Base-by-base conservation (phyloP, 2,113 vertebrate species). In the Hypomesus transpacificus region DNA sequence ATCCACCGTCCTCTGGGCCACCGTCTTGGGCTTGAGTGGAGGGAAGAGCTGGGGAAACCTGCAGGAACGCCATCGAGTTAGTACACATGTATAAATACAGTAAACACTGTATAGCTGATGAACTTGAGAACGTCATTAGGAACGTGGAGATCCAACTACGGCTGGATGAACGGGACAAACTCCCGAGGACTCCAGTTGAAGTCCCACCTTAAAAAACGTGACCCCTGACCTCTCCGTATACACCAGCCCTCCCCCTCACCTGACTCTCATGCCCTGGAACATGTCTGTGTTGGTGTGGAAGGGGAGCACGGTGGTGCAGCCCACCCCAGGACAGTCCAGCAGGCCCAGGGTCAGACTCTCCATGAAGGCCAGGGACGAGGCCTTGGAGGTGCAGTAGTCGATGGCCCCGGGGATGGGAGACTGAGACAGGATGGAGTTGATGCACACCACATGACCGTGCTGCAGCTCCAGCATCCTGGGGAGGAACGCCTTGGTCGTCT, bases 251-350 rank as follows among this genome's bases (percentile, higher is more conserved):
- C 39, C 39, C 2, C 39, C 39, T 46, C 78, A 99, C 97, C 97
- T 96, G 89, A 98, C 94, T 91, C 96, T 93, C 97, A 99, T 97
- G 87, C 97, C 97, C 87, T 98, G 97, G 86, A 99, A 99, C 97
- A 99, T 99, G 90, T 99, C 96, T 0, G 97, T 99, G 84, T 94
- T 98, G 54, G 96, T 98, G 88, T 98, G 97, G 87, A 98, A 99
- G 75, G 97, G 97, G 65, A 99, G 90, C 61, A 99, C 94, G 0
- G 97, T 99, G 70, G 97, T 99, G 78, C 97, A 95, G 9, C 93
- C 92, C 74, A 99, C 97, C 0, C 97, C 97, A 0, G 97, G 96
- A 63, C 96, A 98, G 90, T 98, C 95, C 73, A 98, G 91, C 84
- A 99, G 91, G 28, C 97, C 97, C 85, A 99, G 79, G 3, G 96